These are phyloP conservation scores for Corythaeola cristata DNA, from an alignment of 2,113 vertebrate genomes.

Conservation along the genomic window DNA sequence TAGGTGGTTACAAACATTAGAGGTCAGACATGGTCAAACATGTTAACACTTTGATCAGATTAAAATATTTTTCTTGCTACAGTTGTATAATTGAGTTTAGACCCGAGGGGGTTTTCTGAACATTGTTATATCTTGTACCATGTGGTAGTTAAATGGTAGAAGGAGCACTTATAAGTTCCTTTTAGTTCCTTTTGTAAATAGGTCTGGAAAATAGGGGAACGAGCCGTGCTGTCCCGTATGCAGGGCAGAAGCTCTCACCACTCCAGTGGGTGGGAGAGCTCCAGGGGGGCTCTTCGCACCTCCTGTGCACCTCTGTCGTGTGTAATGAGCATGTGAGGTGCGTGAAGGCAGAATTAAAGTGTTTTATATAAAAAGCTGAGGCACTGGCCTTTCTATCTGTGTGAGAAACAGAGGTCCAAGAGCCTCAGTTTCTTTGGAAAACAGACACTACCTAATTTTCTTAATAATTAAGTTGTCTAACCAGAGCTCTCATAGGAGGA, in stretches of 20 bases:
- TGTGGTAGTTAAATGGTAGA: conserved; percentile 51
- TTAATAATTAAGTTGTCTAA: neutral
- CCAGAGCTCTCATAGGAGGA: neutral
- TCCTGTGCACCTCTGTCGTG: neutral
- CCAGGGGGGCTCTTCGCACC: neutral
- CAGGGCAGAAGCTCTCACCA: neutral
- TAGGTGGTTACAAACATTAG: conserved; percentile 69
- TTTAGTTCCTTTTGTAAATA: conserved; percentile 39
- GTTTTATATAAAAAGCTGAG: neutral
- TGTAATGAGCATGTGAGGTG: neutral
- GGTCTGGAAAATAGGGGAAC: neutral
- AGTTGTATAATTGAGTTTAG: conserved; percentile 71
- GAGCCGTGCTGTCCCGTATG: neutral
- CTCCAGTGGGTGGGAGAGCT: neutral
- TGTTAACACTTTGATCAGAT: conserved; percentile 76
- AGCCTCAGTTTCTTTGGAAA: neutral
- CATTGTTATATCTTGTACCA: conserved; percentile 70
- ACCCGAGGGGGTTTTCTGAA: conserved; percentile 71
- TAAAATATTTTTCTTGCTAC: conserved; percentile 71
- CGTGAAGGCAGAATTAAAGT: neutral
- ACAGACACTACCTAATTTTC: neutral
- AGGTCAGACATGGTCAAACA: conserved; percentile 75
- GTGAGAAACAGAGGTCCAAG: neutral
- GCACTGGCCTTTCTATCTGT: neutral
- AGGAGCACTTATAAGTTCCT: conserved; percentile 37